Conservation (phyloP, 2,888 invertebrate genomes). For the Pherbina coryleti region DNA sequence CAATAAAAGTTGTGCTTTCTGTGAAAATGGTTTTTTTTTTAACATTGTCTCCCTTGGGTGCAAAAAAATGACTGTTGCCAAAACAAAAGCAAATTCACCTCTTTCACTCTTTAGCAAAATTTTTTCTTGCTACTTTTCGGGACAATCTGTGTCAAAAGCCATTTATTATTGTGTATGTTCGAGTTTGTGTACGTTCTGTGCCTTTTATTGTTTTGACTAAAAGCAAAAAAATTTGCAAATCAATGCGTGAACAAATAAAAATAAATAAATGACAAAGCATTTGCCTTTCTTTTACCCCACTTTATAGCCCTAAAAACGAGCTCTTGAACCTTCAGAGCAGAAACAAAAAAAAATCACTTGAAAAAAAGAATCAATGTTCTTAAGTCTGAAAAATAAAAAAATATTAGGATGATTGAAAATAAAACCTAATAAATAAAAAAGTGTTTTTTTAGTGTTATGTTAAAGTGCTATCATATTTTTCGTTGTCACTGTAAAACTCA, state of each 20-base stretch:
- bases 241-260: conserved; percentile 16
- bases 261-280: not conserved
- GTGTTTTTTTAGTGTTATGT: not conserved
- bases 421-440: not conserved
- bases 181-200: not conserved
- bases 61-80: not conserved
- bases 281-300: not conserved
- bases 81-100: no score
- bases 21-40: no score
- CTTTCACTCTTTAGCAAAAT: not conserved
- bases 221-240: conserved; percentile 17
- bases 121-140: not conserved
- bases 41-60: not conserved
- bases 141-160: conserved; percentile 2
- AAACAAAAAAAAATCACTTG: not conserved
- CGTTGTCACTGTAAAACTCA: no score
- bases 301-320: not conserved
- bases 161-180: not conserved
- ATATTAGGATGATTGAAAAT: not conserved
- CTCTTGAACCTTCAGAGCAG: not conserved
- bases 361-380: not conserved
- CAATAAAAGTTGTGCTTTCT: no score
- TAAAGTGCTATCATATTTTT: no score
- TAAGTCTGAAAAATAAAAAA: not conserved
- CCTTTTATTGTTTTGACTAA: not conserved